A percentile compares a stretch with the other conserved stretches of the same genome.
Conservation (phyloP, 2,797 vertebrate species). For the Stomatorhinus walkeri region DNA sequence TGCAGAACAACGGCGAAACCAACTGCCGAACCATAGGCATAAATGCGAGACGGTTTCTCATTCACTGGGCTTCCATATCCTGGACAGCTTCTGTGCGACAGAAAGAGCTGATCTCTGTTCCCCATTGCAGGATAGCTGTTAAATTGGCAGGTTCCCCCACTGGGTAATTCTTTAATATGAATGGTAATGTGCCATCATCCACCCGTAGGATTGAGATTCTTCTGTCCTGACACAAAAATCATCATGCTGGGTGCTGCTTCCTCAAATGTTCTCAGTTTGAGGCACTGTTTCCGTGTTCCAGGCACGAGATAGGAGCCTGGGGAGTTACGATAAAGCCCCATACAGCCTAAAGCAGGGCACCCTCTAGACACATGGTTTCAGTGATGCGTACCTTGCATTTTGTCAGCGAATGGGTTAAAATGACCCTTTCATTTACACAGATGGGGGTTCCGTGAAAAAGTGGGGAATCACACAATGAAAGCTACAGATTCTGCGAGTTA, state of each 20-base stretch:
- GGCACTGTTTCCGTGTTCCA: not conserved
- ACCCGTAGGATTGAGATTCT: not conserved
- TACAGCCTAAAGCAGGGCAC: not conserved
- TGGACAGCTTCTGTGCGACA: not conserved
- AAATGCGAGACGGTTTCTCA: not conserved
- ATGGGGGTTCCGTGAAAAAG: not conserved
- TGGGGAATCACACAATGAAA: not conserved
- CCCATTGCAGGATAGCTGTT: not conserved
- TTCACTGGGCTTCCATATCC: not conserved
- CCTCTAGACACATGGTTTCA: not conserved
- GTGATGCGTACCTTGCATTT: not conserved
- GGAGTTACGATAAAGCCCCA: not conserved
- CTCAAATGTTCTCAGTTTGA: not conserved
- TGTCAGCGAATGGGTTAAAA: not conserved
- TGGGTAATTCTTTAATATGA: slow-evolving; percentile 20
- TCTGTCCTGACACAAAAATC: not conserved
- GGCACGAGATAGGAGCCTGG: not conserved
- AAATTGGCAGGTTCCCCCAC: not conserved
- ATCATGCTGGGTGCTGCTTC: not conserved
- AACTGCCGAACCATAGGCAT: not conserved
- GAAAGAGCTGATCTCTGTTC: not conserved
- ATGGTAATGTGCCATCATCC: slow-evolving; percentile 16
- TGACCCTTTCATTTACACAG: not conserved
- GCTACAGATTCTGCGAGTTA: not conserved
- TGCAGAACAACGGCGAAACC: not conserved